Evolutionary conservation across 2,797 vertebrate species (phyloP).

Genomic region (Petrocephalus schoutedeni): DNA sequence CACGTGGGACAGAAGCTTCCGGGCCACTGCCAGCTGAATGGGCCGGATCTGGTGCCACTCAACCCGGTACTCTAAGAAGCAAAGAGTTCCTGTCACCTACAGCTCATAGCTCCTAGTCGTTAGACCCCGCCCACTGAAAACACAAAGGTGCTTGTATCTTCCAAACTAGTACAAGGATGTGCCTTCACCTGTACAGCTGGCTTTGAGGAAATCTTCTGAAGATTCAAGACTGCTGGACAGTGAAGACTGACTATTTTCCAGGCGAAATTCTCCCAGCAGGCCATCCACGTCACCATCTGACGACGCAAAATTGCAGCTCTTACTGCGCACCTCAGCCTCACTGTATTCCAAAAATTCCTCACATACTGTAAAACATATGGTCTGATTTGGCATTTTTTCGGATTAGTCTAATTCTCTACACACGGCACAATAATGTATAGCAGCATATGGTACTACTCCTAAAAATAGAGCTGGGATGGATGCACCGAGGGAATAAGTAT

Average conservation of each 20-base stretch:
- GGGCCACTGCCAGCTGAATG: constrained; percentile 88
- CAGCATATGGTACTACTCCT: not conserved
- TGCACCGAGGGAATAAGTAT: not conserved
- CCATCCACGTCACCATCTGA: constrained; percentile 84
- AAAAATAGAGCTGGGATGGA: not conserved
- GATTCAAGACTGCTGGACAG: constrained; percentile 63
- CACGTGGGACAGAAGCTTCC: constrained; percentile 92
- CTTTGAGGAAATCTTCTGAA: constrained; percentile 53
- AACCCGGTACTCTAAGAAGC: constrained; percentile 66
- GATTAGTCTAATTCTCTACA: not conserved
- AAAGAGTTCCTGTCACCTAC: not conserved
- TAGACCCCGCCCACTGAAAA: not conserved
- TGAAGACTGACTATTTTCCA: constrained; percentile 63
- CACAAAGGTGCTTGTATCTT: not conserved
- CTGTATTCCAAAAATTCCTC: not conserved
- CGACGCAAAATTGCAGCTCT: not conserved
- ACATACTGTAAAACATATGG: not conserved
- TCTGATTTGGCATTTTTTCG: not conserved
- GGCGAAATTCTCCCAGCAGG: constrained; percentile 75
- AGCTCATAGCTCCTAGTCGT: not conserved
- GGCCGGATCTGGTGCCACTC: constrained; percentile 76
- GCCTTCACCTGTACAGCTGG: constrained; percentile 72
- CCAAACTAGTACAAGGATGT: not conserved
- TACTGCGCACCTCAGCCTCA: not conserved
- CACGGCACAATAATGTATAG: not conserved